Evolutionary conservation across 2,797 vertebrate genomes (phyloP).

Genomic region (Triplophysa bombifrons): DNA sequence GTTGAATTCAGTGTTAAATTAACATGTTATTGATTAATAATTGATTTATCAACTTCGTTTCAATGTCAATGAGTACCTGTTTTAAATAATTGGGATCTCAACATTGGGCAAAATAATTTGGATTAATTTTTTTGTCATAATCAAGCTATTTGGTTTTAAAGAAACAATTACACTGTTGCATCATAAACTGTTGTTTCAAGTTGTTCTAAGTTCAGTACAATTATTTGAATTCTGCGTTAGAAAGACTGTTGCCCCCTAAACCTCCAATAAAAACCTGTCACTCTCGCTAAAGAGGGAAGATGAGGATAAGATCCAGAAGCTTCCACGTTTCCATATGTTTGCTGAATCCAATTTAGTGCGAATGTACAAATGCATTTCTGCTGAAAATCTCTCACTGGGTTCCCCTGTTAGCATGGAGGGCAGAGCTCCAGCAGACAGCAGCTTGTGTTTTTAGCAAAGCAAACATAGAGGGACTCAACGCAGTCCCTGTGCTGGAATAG

Average conservation of each 20-base stretch:
- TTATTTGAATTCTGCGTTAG: no score
- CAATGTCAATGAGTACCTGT: no score
- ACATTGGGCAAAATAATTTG: no score
- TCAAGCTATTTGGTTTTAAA: no score
- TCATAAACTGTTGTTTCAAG: no score
- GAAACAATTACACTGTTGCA: no score
- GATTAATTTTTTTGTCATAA: no score
- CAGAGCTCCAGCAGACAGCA: constrained; percentile 41
- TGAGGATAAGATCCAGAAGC: constrained; percentile 23
- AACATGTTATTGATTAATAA: no score
- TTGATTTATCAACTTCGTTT: no score
- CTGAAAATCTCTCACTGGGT: constrained; percentile 14
- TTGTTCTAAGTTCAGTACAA: no score
- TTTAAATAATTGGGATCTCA: no score
- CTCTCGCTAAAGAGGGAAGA: constrained; percentile 24
- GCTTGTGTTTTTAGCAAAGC: constrained; percentile 29
- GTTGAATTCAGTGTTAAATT: no score
- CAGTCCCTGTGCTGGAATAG: constrained; percentile 22
- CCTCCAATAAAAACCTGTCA: constrained; percentile 17
- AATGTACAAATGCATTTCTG: constrained; percentile 21
- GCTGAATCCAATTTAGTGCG: constrained; percentile 50
- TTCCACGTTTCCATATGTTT: constrained; percentile 48
- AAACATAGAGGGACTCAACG: constrained; percentile 34
- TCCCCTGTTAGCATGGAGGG: constrained; percentile 25
- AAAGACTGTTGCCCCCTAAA: background rate